These are phyloP conservation scores for Urocynchramus pylzowi DNA, from an alignment of 2,113 vertebrate species.

Conservation along the genomic window DNA sequence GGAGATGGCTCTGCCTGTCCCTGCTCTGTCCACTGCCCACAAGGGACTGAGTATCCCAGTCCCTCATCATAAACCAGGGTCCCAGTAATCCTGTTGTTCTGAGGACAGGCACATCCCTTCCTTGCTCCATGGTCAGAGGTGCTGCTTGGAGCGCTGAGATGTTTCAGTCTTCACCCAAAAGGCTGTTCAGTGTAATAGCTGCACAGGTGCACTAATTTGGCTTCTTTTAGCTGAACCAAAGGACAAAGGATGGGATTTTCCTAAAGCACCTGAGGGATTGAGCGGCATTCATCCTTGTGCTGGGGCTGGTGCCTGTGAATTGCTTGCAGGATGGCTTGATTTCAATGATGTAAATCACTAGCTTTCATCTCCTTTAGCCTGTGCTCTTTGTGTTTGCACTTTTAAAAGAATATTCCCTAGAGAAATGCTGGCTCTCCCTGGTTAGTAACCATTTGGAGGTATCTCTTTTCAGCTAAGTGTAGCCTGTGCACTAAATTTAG, in stretches of 20 bases:
- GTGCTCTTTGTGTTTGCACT: constrained; percentile 25
- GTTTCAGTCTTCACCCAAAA: not conserved
- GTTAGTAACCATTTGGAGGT: constrained; percentile 4
- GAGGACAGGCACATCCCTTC: not conserved
- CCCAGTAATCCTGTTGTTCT: not conserved
- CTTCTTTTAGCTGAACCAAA: not conserved
- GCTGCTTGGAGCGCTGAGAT: not conserved
- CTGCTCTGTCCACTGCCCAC: not conserved
- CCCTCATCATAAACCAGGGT: not conserved
- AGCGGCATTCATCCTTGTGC: not conserved
- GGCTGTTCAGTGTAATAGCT: not conserved
- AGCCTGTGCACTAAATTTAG: constrained; percentile 23
- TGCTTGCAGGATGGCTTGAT: not conserved
- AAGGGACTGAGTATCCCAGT: not conserved
- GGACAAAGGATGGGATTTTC: constrained; percentile 16
- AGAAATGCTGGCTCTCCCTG: not conserved
- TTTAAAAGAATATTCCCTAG: constrained; percentile 11
- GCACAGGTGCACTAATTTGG: not conserved
- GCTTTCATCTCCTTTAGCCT: constrained; percentile 8
- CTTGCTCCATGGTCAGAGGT: not conserved
- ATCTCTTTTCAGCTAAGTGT: constrained; percentile 48
- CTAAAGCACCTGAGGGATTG: not conserved
- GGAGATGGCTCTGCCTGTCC: not conserved
- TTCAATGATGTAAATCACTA: constrained; percentile 16
- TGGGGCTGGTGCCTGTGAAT: not conserved